phyloP scores from a whole-genome alignment of 2,797 vertebrate genomes.

The Microctenopoma lineatum region DNA sequence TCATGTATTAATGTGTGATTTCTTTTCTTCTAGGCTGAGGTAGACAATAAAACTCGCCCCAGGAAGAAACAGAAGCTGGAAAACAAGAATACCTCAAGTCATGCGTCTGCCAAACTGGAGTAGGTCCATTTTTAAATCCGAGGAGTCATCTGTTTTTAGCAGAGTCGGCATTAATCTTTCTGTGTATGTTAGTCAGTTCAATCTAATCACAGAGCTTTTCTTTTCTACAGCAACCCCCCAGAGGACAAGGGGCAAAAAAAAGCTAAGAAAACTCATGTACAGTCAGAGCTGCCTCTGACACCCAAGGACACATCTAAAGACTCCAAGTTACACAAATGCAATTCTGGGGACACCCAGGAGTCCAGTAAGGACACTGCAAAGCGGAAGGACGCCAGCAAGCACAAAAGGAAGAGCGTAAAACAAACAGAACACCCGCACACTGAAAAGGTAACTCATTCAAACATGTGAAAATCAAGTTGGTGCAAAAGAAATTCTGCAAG shows the following conservation, averaged over 20 bases:
- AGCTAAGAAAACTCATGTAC: constrained; percentile 54
- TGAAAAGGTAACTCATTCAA: constrained; percentile 79
- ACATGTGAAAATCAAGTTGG: background rate
- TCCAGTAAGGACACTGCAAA: constrained; percentile 49
- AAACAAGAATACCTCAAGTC: constrained; percentile 77
- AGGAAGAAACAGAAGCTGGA: constrained; percentile 87
- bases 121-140: constrained; percentile 76
- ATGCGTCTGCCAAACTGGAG: constrained; percentile 81
- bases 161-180: background rate
- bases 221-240: constrained; percentile 51
- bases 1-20: constrained; percentile 10
- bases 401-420: constrained; percentile 83
- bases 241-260: constrained; percentile 77
- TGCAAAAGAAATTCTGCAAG: background rate
- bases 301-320: constrained; percentile 46
- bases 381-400: constrained; percentile 76
- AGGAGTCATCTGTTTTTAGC: background rate
- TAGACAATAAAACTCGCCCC: constrained; percentile 72
- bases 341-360: constrained; percentile 40
- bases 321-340: constrained; percentile 66
- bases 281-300: constrained; percentile 29
- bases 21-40: constrained; percentile 78
- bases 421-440: constrained; percentile 53
- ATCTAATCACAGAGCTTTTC: too few relatives aligned
- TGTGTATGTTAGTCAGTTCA: background rate